Base-by-base conservation (phyloP, 2,113 vertebrate genomes). In the Zeus faber region DNA sequence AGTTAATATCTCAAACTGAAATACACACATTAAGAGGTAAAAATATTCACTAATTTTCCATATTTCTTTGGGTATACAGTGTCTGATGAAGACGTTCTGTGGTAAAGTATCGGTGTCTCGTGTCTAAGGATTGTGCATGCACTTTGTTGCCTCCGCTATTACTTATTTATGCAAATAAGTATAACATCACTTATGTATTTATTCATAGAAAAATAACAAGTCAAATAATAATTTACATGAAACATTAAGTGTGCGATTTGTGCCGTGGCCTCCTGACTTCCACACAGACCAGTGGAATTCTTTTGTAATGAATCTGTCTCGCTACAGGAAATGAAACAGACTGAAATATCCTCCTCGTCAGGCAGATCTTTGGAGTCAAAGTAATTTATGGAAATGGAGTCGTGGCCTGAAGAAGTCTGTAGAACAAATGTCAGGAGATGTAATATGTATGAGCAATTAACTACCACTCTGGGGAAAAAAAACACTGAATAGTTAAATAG, bases 371-470 rank as follows among this genome's bases (percentile, higher is more conserved):
- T 77, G 75, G 75, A 77, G 77, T 80, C 33, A 58, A 22, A 62
- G 58, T 80, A 62, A 80, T 80, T 72, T 77, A 81, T 77, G 66
- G 13, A 68, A 75, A 85, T 74, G 76, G 81, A 80, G 81, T 87
- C 60, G 79, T 59, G 50, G 55, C 70, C 74, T 53, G 51, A 64
- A 58, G 61, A 56, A 58, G 41, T n/a, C n/a, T 69, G 27, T 23
- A 39, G 13, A 25, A 53, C 20, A 25, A 53, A 53, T 53, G 22
- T 14, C 13, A 29, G 6, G 14, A 33, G 41, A 58, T 29, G 6
- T n/a, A n/a, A n/a, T n/a, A n/a, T n/a, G n/a, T n/a, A n/a, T 26
- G 13, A 20, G 16, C 26, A 29, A 18, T 29, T 8, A 31, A 5
- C 18, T 11, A 44, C 18, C 7, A 44, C 20, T 44, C 9, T 20